phyloP scores from a whole-genome alignment of 2,113 vertebrate genomes.

The Rousettus leschenaultii region DNA sequence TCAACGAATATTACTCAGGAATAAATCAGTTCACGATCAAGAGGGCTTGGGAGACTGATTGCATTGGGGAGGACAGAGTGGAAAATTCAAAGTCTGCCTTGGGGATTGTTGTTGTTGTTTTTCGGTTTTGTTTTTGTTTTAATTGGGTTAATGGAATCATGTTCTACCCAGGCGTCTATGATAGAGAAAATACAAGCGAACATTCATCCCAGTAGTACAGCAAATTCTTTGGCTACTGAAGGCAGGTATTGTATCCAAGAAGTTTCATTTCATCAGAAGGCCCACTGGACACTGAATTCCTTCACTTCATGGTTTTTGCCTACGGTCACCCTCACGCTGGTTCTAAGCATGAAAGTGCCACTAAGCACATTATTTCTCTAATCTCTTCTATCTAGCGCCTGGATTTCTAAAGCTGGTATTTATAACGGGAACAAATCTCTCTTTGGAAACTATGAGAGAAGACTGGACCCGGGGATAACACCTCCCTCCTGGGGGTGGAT shows the following conservation, averaged over 20 bases:
- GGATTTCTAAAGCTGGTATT: background rate
- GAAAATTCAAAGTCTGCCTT: constrained; percentile 29
- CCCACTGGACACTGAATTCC: background rate
- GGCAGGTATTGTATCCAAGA: background rate
- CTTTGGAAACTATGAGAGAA: background rate
- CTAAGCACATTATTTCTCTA: background rate
- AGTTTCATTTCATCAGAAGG: background rate
- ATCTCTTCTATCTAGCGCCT: background rate
- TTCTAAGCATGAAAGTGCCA: background rate
- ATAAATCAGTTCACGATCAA: background rate
- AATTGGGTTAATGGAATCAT: constrained; percentile 50
- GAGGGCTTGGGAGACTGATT: background rate
- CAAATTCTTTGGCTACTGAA: constrained; percentile 26
- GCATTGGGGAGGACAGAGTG: background rate
- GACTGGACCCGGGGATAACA: background rate
- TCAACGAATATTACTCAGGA: background rate
- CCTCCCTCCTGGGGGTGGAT: background rate
- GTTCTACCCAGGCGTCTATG: constrained; percentile 37
- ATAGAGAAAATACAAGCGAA: constrained; percentile 45
- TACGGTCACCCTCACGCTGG: background rate
- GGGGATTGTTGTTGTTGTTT: constrained; percentile 27
- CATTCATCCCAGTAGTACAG: background rate
- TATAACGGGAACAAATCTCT: background rate
- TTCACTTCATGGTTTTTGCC: background rate
- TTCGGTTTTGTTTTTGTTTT: constrained; percentile 35